Evolutionary conservation across 2,888 invertebrate genomes (phyloP).

Genomic region (Fabriciana adippe): DNA sequence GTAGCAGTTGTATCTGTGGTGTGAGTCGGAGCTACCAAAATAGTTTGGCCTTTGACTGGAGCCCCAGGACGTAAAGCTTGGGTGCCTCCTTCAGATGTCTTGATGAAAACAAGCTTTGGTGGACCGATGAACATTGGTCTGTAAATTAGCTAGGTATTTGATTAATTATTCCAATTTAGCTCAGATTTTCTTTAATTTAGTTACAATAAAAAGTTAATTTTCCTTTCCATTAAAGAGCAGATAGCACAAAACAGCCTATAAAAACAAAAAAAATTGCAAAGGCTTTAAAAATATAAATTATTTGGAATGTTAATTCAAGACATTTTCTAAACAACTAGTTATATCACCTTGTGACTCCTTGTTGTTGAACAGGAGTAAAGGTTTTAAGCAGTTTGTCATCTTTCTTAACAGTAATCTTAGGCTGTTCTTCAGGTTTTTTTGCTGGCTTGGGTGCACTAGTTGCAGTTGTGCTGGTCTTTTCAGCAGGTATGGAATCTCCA

Average conservation of each 20-base stretch:
- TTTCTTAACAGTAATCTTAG: slow-evolving; percentile 74
- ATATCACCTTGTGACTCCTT: slow-evolving; percentile 60
- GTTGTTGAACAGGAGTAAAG: slow-evolving; percentile 61
- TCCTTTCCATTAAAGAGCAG: no score
- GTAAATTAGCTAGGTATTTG: slow-evolving; percentile 21
- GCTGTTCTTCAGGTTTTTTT: slow-evolving; percentile 65
- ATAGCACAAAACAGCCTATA: no score
- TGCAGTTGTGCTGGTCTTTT: slow-evolving; percentile 57
- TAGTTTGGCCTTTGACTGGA: slow-evolving; percentile 70
- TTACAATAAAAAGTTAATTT: no score
- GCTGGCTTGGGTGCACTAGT: slow-evolving; percentile 58
- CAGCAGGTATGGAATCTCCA: slow-evolving; percentile 56
- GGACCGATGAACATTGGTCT: slow-evolving; percentile 80
- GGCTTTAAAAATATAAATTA: no score
- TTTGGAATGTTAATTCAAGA: no score
- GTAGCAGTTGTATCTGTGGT: slow-evolving; percentile 45
- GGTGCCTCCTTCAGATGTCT: slow-evolving; percentile 69
- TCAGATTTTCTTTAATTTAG: no score
- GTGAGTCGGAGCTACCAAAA: slow-evolving; percentile 68
- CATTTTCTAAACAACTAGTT: no score
- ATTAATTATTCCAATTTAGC: neutral
- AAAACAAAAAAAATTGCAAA: no score
- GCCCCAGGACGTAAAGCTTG: slow-evolving; percentile 64
- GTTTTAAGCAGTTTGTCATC: slow-evolving; percentile 77
- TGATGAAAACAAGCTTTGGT: slow-evolving; percentile 77